Percentiles rank a stretch among this genome's conserved stretches.
phyloP scores from a whole-genome alignment of 1,140 invertebrate species.

The Chymomyza costata region DNA sequence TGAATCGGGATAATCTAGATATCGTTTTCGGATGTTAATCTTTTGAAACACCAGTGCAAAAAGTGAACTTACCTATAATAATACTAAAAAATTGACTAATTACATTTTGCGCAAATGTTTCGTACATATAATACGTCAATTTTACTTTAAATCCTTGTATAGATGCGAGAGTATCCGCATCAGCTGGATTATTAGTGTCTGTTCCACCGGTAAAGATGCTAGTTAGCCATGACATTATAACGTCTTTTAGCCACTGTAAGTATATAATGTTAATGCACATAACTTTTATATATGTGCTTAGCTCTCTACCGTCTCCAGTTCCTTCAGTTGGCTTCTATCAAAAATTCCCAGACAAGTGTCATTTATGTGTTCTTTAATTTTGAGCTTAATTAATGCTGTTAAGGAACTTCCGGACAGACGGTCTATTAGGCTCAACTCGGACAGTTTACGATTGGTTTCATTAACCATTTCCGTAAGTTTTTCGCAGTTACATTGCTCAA shows the following conservation, averaged over 20 bases:
- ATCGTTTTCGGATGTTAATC: background rate
- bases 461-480: slow-evolving; percentile 86
- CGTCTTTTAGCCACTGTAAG: slow-evolving; percentile 86
- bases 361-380: slow-evolving; percentile 87
- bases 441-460: slow-evolving; percentile 84
- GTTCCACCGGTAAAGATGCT: slow-evolving; percentile 83
- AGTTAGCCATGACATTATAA: slow-evolving; percentile 88
- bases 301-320: slow-evolving; percentile 85
- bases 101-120: slow-evolving; percentile 90
- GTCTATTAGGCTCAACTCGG: slow-evolving; percentile 86
- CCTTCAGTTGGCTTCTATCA: slow-evolving; percentile 84
- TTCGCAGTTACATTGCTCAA: slow-evolving; percentile 84
- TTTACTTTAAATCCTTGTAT: slow-evolving; percentile 85
- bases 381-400: slow-evolving; percentile 86
- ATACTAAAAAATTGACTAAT: slow-evolving; percentile 97
- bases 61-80: slow-evolving; percentile 84
- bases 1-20: slow-evolving; percentile 93
- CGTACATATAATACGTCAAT: slow-evolving; percentile 89
- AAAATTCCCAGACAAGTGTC: slow-evolving; percentile 88
- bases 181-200: slow-evolving; percentile 76
- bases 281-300: slow-evolving; percentile 41
- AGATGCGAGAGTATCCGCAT: slow-evolving; percentile 77
- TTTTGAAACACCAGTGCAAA: background rate
- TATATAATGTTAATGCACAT: background rate
- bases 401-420: slow-evolving; percentile 86